Evolutionary conservation across 1,140 invertebrate genomes (phyloP).

Genomic region (Mesaphorura yosii): DNA sequence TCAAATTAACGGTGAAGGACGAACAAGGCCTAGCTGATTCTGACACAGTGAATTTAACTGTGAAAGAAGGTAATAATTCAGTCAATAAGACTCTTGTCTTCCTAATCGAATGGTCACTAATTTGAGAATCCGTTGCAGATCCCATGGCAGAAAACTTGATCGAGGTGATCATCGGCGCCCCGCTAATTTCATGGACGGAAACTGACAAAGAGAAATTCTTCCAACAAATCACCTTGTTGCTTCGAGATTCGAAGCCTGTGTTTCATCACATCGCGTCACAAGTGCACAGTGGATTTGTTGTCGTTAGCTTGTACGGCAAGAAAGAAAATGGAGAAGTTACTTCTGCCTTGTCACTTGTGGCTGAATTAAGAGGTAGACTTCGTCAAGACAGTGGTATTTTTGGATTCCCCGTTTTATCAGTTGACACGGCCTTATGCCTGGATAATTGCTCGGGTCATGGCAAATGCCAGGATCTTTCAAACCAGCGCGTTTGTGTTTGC

Average conservation of each 20-base stretch:
- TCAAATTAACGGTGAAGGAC: constrained; percentile 75
- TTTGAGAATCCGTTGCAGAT: constrained; percentile 41
- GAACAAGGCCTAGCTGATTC: constrained; percentile 67
- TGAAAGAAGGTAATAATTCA: constrained; percentile 55
- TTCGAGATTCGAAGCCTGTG: constrained; percentile 46
- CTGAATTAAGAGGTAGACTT: constrained; percentile 52
- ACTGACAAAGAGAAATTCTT: constrained; percentile 60
- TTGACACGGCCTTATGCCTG: constrained; percentile 75
- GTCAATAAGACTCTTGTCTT: constrained; percentile 6
- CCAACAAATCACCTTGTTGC: constrained; percentile 46
- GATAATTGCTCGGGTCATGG: constrained; percentile 71
- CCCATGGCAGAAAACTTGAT: constrained; percentile 60
- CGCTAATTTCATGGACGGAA: constrained; percentile 49
- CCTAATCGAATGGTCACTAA: constrained; percentile 51
- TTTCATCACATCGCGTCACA: constrained; percentile 23
- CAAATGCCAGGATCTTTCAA: constrained; percentile 63
- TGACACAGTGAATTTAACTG: constrained; percentile 71
- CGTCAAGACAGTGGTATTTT: constrained; percentile 57
- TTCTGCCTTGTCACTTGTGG: constrained; percentile 47
- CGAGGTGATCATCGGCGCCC: constrained; percentile 63
- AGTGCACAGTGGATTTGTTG: constrained; percentile 35
- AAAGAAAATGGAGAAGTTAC: constrained; percentile 33
- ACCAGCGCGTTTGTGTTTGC: constrained; percentile 61
- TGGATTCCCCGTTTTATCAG: constrained; percentile 55
- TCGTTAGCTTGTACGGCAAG: constrained; percentile 24